Conservation (phyloP, 1,140 invertebrate species). For the Orchestia grillus region DNA sequence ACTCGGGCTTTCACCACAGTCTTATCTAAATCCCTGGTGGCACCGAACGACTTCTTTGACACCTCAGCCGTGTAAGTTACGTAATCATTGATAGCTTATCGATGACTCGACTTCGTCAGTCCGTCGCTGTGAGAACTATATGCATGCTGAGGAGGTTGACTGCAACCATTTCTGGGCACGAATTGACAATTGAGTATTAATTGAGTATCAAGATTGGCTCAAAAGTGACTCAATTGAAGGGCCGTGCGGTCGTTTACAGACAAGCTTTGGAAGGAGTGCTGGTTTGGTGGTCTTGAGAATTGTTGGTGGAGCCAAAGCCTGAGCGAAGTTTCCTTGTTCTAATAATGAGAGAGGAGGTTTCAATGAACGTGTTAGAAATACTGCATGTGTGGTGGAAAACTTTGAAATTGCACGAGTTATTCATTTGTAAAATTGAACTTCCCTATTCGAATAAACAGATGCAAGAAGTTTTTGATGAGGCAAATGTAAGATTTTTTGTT, state of each 20-base stretch:
- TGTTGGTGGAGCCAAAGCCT: not conserved
- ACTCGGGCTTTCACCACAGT: not conserved
- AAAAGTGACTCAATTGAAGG: not conserved
- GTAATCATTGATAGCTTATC: slow-evolving; percentile 28
- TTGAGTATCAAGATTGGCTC: not conserved
- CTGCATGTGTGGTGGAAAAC: no score
- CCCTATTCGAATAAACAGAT: no score
- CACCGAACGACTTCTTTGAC: not conserved
- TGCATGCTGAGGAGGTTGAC: not conserved
- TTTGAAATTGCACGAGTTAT: no score
- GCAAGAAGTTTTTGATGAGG: no score
- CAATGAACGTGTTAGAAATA: no score
- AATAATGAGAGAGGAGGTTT: no score
- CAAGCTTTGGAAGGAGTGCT: not conserved
- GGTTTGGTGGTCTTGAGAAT: no score
- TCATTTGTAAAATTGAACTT: no score
- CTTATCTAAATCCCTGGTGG: slow-evolving; percentile 24
- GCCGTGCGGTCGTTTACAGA: not conserved
- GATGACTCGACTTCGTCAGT: not conserved
- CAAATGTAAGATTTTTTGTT: no score
- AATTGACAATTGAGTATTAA: not conserved
- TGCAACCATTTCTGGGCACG: not conserved
- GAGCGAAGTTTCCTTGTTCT: no score
- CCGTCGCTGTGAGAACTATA: not conserved
- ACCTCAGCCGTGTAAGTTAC: not conserved